Percentiles rank a stretch among this genome's conserved stretches.
These are phyloP conservation scores for Drosophila hawaiiensis DNA, from an alignment of 2,888 invertebrate species.

Conservation along the genomic window DNA sequence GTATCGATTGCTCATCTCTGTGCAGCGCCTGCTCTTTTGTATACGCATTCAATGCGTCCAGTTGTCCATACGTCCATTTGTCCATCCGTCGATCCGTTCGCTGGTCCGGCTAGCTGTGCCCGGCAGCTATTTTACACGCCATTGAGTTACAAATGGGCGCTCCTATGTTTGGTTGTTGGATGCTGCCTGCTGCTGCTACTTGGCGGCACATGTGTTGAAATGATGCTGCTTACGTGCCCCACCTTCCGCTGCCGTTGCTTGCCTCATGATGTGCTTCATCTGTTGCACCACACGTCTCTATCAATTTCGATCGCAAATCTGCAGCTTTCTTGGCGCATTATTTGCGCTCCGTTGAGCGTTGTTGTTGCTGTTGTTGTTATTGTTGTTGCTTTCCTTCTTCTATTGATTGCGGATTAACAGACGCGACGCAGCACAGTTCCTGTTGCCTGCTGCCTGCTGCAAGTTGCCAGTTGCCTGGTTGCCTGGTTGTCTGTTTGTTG, in stretches of 20 bases:
- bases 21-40: constrained; percentile 8
- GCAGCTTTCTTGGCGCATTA: constrained; percentile 54
- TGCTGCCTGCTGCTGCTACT: constrained; percentile 28
- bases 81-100: constrained; percentile 37
- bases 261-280: background rate
- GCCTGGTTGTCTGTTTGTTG: constrained; percentile 17
- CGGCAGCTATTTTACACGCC: constrained; percentile 77
- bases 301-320: constrained; percentile 62
- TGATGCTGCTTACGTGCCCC: background rate
- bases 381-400: constrained; percentile 26
- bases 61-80: constrained; percentile 27
- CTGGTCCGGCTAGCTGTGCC: constrained; percentile 46
- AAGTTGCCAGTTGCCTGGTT: constrained; percentile 31
- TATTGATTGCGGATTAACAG: constrained; percentile 73
- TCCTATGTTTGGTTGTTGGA: constrained; percentile 30
- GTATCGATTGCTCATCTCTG: constrained; percentile 38
- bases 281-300: constrained; percentile 49
- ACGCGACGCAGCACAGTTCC: constrained; percentile 49
- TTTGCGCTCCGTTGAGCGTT: constrained; percentile 58
- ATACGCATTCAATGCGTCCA: constrained; percentile 16
- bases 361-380: constrained; percentile 22
- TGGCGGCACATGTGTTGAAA: background rate
- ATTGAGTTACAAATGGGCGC: constrained; percentile 71
- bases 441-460: constrained; percentile 40
- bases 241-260: background rate